Conservation (phyloP, 2,797 vertebrate genomes). For the Echeneis naucrates region DNA sequence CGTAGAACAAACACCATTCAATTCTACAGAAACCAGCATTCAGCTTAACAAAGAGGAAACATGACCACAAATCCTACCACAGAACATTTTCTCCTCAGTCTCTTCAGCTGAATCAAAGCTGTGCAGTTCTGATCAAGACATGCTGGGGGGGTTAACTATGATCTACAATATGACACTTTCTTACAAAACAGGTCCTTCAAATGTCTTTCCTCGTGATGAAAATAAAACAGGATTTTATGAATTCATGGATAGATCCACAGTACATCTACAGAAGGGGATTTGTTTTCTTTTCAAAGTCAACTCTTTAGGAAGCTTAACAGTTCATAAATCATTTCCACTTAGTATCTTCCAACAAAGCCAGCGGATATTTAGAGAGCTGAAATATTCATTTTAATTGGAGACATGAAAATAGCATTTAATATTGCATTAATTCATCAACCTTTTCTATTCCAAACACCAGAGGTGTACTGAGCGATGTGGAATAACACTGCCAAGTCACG, state of each 20-base stretch:
- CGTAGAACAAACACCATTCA: not conserved
- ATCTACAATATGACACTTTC: constrained; percentile 42
- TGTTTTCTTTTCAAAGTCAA: constrained; percentile 65
- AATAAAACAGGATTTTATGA: constrained; percentile 61
- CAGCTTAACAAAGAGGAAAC: not conserved
- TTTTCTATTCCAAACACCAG: constrained; percentile 57
- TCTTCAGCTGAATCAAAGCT: not conserved
- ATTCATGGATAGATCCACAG: constrained; percentile 45
- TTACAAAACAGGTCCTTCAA: constrained; percentile 54
- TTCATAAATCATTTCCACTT: constrained; percentile 63
- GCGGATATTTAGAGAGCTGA: constrained; percentile 65
- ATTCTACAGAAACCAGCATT: not conserved
- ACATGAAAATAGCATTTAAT: constrained; percentile 62
- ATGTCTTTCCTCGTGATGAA: constrained; percentile 31
- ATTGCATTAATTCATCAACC: constrained; percentile 57
- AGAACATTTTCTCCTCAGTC: not conserved
- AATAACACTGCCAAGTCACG: constrained; percentile 65
- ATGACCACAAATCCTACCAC: not conserved
- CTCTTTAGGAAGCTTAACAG: constrained; percentile 50
- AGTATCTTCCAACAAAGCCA: constrained; percentile 63
- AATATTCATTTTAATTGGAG: constrained; percentile 61
- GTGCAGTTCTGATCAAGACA: not conserved
- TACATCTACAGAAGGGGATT: constrained; percentile 51
- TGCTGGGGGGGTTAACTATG: constrained; percentile 1
- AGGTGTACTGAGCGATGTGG: constrained; percentile 47